Percentiles rank a stretch among this genome's conserved stretches.
Conservation (phyloP, 1,140 invertebrate genomes). For the Pollicipes pollicipes region DNA sequence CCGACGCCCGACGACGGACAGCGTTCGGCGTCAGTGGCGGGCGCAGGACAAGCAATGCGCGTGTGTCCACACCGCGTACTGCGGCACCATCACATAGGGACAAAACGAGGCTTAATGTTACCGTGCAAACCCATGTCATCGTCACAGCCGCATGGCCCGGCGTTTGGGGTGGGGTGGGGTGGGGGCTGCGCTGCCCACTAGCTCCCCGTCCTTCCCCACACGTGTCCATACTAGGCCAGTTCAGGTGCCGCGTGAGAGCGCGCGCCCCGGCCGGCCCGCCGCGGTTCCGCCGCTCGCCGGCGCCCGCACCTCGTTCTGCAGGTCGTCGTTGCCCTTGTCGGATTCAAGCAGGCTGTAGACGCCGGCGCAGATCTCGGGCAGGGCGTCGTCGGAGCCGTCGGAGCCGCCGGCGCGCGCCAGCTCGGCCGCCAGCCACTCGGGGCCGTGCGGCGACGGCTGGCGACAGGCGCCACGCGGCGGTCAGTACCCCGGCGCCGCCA, state of each 20-base stretch:
- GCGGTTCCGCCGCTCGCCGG: too few species aligned
- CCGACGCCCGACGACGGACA: background rate
- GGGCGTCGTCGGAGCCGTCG: background rate
- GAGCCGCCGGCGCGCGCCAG: background rate
- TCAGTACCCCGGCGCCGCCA: too few species aligned
- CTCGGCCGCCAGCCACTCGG: background rate
- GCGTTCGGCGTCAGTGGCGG: background rate
- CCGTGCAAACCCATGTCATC: too few species aligned
- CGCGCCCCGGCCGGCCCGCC: too few species aligned
- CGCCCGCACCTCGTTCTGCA: constrained; percentile 58
- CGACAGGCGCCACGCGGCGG: too few species aligned
- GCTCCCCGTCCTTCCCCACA: too few species aligned
- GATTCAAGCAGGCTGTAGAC: constrained; percentile 26
- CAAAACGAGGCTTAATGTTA: background rate
- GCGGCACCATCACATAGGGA: constrained; percentile 5
- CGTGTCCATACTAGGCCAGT: too few species aligned
- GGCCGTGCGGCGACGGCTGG: background rate
- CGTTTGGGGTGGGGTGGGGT: too few species aligned
- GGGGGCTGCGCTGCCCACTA: too few species aligned
- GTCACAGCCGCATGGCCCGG: too few species aligned
- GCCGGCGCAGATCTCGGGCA: constrained; percentile 22
- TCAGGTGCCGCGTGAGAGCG: too few species aligned
- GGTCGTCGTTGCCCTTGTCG: constrained; percentile 37
- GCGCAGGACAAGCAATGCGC: constrained; percentile 6
- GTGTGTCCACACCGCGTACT: background rate